Evolutionary conservation across 2,797 vertebrate species (phyloP).

Genomic region (Streptopelia turtur): DNA sequence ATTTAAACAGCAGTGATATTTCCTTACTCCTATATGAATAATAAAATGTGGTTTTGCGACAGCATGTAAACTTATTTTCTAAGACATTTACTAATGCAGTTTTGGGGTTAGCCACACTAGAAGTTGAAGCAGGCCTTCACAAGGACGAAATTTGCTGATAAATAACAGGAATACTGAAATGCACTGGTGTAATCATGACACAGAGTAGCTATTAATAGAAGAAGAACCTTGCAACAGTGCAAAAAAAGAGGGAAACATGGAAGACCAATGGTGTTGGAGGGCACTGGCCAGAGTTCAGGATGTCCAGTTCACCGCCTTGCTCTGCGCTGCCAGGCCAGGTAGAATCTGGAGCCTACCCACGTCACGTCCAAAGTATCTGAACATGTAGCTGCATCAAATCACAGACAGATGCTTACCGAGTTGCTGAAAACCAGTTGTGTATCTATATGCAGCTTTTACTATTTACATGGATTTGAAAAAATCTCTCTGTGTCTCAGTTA

Average conservation of each 20-base stretch:
- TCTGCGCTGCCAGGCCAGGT: background rate
- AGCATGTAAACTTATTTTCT: background rate
- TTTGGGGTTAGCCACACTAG: background rate
- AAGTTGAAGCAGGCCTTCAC: background rate
- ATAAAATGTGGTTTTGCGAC: background rate
- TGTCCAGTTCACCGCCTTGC: background rate
- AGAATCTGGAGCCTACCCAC: background rate
- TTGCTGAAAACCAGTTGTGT: background rate
- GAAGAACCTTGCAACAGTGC: background rate
- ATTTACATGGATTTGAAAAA: background rate
- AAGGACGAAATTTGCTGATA: background rate
- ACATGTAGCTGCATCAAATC: background rate
- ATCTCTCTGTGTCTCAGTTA: background rate
- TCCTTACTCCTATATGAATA: background rate
- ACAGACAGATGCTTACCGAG: background rate
- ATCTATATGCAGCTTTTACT: background rate
- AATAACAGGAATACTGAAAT: background rate
- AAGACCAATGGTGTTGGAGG: fast-evolving
- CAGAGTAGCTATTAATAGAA: background rate
- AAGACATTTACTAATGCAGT: background rate
- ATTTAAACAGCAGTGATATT: background rate
- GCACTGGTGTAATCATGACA: background rate
- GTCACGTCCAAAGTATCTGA: background rate
- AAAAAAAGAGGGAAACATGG: background rate
- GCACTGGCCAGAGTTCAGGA: background rate